Evolutionary conservation across 1,140 invertebrate species (phyloP), one percentile per base, ranked within the genome.

Genomic region (Bombus turneri): DNA sequence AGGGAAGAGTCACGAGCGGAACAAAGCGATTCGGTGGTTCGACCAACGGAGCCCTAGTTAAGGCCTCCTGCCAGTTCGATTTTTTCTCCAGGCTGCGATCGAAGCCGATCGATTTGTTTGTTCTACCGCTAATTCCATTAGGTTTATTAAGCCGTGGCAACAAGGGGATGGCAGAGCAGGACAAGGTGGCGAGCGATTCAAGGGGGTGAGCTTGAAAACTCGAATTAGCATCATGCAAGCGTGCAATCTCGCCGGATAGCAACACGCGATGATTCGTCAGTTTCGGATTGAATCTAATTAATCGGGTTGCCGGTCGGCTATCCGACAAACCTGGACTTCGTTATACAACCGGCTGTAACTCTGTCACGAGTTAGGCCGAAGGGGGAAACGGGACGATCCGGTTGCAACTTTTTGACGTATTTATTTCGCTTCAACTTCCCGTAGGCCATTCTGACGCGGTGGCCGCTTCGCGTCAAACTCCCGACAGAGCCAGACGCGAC

Each of bases 211-310:
- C 43, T 84, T 59, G 59, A 57, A 87, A 84, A 85, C 82, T 84
- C 80, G 82, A 84, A 74, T 74, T 80, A 73, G 86, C 62, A 87
- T 79, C 82, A 57, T 64, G 81, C 86, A n/a, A 87, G 68, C 74
- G 34, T 62, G 66, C 81, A 57, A 83, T 76, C 41, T 85, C 28
- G 74, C 47, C 6, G 47, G 47, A 77, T 74, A 77, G 78, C 80
- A 59, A 81, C 86, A 86, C 86, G 86, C 86, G 86, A 87, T 87
- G 74, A 31, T 76, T 80, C 77, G 78, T 87, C 84, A 72, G 83
- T 87, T 87, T 73, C n/a, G 59, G 81, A 83, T 76, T 82, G 75
- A 87, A 81, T 87, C 83, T 87, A 85, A 87, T 85, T 87, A 85
- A 85, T 81, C 69, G 69, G 68, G 76, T 66, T 85, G 28, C 57